Base-by-base conservation (phyloP, 2,888 invertebrate genomes). In the Hirudinaria manillensis region DNA sequence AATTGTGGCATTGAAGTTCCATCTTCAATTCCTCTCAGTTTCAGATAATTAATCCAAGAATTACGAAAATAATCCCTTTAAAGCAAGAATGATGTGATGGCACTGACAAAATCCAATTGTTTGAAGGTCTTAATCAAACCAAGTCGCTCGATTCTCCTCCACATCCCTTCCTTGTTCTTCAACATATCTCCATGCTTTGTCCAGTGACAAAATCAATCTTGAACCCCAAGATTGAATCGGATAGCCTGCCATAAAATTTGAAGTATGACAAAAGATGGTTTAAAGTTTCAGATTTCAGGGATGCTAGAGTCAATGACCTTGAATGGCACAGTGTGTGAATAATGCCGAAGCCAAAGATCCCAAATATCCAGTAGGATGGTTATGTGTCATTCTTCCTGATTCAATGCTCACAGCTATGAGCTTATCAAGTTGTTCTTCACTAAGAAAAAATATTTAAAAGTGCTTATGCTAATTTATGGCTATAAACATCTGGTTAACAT, bases 311-410 rank as follows among this genome's bases (percentile, higher is more conserved):
- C 21, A 68, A 68, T n/a, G 77, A 80, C 82, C 81, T 80, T 84
- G 84, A 10, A 85, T 75, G 24, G 82, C 81, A 76, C 82, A 83
- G 3, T 83, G 77, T 1, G 82, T 82, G 76, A 85, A 84, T 21
- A 85, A 80, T 38, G 85, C 84, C 10, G 82, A 76, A 16, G 83
- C 83, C 36, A 84, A 75, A 65, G 81, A 75, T 2, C 85, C 84
- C 2, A 85, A 80, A 36, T 68, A 68, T 10, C 84, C 85, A 7
- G 82, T 82, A 0, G 84, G 84, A 73, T 83, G 81, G 72, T 84
- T 81, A 78, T 85, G 85, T 16, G 84, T 83, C 83, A 85, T 83
- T 21, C 85, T 80, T 0, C 84, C 84, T 61, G 81, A 78, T 78
- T 85, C 85, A 0, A 84, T 76, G 76, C 82, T 81, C 55, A 83